A percentile compares a stretch with the other conserved stretches of the same genome.
Conservation (phyloP, 2,888 invertebrate species). For the Lithophane ornitopus region DNA sequence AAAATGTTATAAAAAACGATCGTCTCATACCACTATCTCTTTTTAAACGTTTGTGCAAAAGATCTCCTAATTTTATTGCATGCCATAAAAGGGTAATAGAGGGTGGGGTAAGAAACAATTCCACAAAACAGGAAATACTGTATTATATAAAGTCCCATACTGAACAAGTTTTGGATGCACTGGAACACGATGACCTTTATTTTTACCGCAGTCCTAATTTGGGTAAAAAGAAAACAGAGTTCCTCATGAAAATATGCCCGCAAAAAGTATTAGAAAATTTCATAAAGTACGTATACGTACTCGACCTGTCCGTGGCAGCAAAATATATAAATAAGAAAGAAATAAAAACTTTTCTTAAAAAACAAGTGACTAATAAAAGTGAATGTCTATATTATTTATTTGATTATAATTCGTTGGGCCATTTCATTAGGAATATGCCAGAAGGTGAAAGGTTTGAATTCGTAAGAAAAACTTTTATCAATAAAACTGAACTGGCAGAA, state of each 20-base stretch:
- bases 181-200: too few species aligned
- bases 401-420: not conserved
- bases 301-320: conserved; percentile 12
- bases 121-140: conserved; percentile 53
- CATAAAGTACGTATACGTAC: not conserved
- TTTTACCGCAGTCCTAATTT: conserved; percentile 70
- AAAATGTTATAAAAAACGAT: conserved; percentile 71
- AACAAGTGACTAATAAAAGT: too few species aligned
- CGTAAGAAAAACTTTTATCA: conserved; percentile 17
- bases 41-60: conserved; percentile 76
- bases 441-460: conserved; percentile 25
- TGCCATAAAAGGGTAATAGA: not conserved
- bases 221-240: conserved; percentile 45
- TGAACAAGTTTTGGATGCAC: too few species aligned
- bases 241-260: conserved; percentile 11
- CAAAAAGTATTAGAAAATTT: conserved; percentile 17
- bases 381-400: not conserved
- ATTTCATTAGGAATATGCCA: conserved; percentile 19
- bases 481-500: not conserved
- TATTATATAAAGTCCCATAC: conserved; percentile 54
- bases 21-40: conserved; percentile 51
- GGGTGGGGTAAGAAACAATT: too few species aligned
- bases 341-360: conserved; percentile 71
- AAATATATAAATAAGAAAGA: conserved; percentile 65
- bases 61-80: conserved; percentile 71